phyloP scores from a whole-genome alignment of 2,888 invertebrate species.

The Luperina nickerlii region DNA sequence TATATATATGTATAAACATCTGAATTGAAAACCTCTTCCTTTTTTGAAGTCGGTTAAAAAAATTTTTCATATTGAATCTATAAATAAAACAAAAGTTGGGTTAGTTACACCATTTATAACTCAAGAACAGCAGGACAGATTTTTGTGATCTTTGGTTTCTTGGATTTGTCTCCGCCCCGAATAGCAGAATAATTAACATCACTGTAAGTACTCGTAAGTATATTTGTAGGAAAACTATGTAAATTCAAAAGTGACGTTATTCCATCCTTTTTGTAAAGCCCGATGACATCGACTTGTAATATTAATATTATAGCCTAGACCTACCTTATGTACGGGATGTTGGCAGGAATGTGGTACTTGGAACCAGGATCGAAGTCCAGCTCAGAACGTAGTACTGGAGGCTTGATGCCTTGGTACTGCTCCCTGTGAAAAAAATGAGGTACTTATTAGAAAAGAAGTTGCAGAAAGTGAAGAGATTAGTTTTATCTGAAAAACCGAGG shows the following conservation, averaged over 20 bases:
- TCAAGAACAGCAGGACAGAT: no score
- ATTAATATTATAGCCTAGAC: constrained; percentile 73
- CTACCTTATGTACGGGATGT: constrained; percentile 97
- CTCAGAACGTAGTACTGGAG: constrained; percentile 95
- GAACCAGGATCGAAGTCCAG: constrained; percentile 97
- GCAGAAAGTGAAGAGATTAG: background rate
- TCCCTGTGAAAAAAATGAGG: constrained; percentile 90
- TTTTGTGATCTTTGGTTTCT: no score
- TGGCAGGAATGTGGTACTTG: constrained; percentile 97
- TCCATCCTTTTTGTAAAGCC: background rate
- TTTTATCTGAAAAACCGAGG: background rate
- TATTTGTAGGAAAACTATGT: background rate
- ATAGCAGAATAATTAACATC: background rate
- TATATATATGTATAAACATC: no score
- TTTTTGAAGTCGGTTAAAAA: background rate
- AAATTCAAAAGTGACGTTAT: background rate
- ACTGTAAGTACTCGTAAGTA: no score
- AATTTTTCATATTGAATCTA: background rate
- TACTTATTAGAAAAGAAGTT: background rate
- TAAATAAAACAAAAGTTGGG: background rate
- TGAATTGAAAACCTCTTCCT: no score
- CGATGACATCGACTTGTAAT: background rate
- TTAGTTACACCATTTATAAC: no score
- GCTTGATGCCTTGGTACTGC: constrained; percentile 95
- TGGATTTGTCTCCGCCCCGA: no score